Base-by-base conservation (phyloP, 2,888 invertebrate genomes). In the Melolontha melolontha region DNA sequence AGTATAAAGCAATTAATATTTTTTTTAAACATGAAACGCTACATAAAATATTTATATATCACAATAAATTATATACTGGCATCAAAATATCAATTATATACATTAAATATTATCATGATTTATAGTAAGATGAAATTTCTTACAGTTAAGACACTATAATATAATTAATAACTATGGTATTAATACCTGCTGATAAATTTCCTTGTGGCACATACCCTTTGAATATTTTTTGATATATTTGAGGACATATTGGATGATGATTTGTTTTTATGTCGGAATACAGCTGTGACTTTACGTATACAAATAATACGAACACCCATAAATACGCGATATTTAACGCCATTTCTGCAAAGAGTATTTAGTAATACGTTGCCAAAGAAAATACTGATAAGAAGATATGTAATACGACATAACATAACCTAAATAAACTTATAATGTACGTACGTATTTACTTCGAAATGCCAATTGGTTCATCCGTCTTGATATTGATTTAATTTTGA, bases 121-220 rank as follows among this genome's bases (percentile, higher is more conserved):
- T n/a, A n/a, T n/a, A n/a, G n/a, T n/a, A n/a, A n/a, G n/a, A n/a
- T n/a, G 22, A 4, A 22, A 22, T 22, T 34, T 5, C 34, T 34
- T 34, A 34, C 10, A 34, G 6, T 34, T 34, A 16, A 55, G n/a
- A n/a, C 34, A 51, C n/a, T 8, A 49, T 50, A 27, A 12, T 50
- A 12, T 7, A 17, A 2, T 17, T 8, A 50, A 55, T 41, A 16
- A n/a, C 7, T 12, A 11, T 14, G 4, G 40, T 51, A 50, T 50
- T 29, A 8, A 66, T 77, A 81, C 81, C 81, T 73, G 82, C 80
- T 44, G 77, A 76, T 29, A 80, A 66, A 68, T 82, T 82, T 50
- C 81, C 82, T 66, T 76, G 74, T 0, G 82, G 82, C 6, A 81
- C 76, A 71, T 76, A 81, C 11, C 82, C 82, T 67, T 74, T 79